Evolutionary conservation across 2,888 invertebrate species (phyloP).

Genomic region (Apodemia hepburni): DNA sequence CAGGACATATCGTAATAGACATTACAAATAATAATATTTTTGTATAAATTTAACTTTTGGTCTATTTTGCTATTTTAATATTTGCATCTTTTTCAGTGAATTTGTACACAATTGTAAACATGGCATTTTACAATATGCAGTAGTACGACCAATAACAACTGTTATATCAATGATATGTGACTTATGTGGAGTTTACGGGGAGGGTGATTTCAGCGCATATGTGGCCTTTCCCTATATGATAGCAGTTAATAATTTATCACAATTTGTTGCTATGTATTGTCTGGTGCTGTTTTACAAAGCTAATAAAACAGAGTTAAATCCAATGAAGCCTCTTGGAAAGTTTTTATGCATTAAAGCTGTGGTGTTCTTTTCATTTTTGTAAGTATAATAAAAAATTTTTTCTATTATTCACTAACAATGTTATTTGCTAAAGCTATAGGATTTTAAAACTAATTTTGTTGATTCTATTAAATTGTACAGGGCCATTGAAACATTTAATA

Average conservation of each 20-base stretch:
- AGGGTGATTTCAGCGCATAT: constrained; percentile 92
- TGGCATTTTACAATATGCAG: constrained; percentile 97
- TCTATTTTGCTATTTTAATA: too few relatives aligned
- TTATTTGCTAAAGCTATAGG: too few relatives aligned
- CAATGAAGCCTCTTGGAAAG: constrained; percentile 96
- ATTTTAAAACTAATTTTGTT: too few relatives aligned
- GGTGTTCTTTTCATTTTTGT: constrained; percentile 99
- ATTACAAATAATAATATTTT: too few relatives aligned
- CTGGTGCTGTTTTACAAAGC: constrained; percentile 96
- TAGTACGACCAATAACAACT: constrained; percentile 94
- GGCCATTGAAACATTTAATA: too few relatives aligned
- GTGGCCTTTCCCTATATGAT: constrained; percentile 95
- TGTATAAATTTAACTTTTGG: too few relatives aligned
- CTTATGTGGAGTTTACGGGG: constrained; percentile 91
- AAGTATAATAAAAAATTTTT: constrained; percentile 65
- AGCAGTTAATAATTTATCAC: constrained; percentile 94
- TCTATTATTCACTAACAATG: too few relatives aligned
- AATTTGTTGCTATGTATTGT: constrained; percentile 98
- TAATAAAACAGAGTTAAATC: constrained; percentile 90
- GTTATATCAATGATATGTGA: constrained; percentile 94
- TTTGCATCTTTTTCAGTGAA: constrained; percentile 79
- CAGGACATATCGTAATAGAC: too few relatives aligned
- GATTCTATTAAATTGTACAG: too few relatives aligned
- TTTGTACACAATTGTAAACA: constrained; percentile 97
- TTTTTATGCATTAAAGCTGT: constrained; percentile 98